Conservation (phyloP, 2,797 vertebrate genomes). For the Enteromius fasciolatus region DNA sequence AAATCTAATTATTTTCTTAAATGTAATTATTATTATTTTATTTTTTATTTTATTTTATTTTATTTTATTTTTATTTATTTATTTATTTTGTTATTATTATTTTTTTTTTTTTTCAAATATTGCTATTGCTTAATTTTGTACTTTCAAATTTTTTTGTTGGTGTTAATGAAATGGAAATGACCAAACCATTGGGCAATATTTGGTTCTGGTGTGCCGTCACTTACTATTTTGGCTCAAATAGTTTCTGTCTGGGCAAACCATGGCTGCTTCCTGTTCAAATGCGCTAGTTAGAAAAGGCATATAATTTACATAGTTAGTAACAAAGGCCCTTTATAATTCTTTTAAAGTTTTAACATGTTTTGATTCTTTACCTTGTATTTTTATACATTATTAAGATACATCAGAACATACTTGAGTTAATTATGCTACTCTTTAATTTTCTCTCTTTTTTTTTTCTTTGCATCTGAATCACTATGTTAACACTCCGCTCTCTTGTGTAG, state of each 20-base stretch:
- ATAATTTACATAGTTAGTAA: slow-evolving; percentile 1
- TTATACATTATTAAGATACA: neutral
- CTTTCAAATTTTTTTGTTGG: neutral
- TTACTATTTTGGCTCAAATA: slow-evolving; percentile 7
- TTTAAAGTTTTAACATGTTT: neutral
- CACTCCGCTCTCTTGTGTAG: neutral
- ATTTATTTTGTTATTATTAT: neutral
- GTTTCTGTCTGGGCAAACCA: slow-evolving; percentile 14
- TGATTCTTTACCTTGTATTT: neutral
- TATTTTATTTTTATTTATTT: too few relatives aligned
- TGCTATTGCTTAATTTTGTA: neutral
- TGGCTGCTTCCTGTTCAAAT: slow-evolving; percentile 25
- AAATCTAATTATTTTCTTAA: neutral
- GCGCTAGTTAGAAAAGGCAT: neutral
- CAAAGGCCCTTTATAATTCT: neutral
- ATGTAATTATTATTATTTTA: neutral
- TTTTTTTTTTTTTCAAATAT: neutral
- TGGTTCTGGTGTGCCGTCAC: neutral
- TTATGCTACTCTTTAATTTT: neutral
- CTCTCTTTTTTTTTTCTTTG: neutral
- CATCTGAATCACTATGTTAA: neutral
- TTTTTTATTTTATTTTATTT: too few relatives aligned
- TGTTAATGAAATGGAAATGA: neutral
- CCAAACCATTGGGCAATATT: slow-evolving; percentile 12
- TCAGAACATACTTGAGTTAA: slow-evolving; percentile 3